Base-by-base conservation (phyloP, 1,140 invertebrate genomes). In the Helicoverpa zea region DNA sequence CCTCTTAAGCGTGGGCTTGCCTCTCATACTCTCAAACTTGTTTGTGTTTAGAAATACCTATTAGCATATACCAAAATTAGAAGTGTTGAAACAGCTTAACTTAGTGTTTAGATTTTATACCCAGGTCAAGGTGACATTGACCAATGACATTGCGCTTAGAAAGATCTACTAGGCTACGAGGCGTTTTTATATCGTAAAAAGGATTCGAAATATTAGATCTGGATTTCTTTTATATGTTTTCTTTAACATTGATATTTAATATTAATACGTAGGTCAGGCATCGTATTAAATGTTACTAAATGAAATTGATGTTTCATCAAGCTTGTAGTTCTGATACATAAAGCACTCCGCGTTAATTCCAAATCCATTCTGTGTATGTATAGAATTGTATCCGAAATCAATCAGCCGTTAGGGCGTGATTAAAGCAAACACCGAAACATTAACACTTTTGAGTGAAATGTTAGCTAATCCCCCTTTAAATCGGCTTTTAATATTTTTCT, bases 21-120 rank as follows among this genome's bases (percentile, higher is more conserved):
- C 49, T 59, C 35, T 43, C 35, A 43, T 43, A 35, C 72, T 47
- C 54, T 12, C n/a, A 74, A 74, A 74, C 35, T 74, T 74, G 59
- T 74, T 74, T 74, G 59, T 56, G 59, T 74, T 74, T 16, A 59
- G 49, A 59, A 74, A 74, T 59, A 14, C 54, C 29, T 74, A 74
- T 58, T 74, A 58, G 30, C 14, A n/a, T 11, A 74, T 18, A 74
- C 56, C 11, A 56, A 59, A 74, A 74, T 74, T 18, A 61, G n/a
- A n/a, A 74, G 70, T 74, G 52, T 58, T 58, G 16, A 35, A 74
- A 43, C 16, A 16, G n/a, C 7, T 16, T 16, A 68, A 18, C 64
- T 68, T 66, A 47, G 43, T 47, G 35, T 47, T 49, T 18, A 16
- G 35, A 66, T 43, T 59, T 61, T 13, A 30, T 11, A 61, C 4